Evolutionary conservation across 2,113 vertebrate species (phyloP), one percentile per base, ranked within the genome.

Genomic region (Sisor rabdophorus): DNA sequence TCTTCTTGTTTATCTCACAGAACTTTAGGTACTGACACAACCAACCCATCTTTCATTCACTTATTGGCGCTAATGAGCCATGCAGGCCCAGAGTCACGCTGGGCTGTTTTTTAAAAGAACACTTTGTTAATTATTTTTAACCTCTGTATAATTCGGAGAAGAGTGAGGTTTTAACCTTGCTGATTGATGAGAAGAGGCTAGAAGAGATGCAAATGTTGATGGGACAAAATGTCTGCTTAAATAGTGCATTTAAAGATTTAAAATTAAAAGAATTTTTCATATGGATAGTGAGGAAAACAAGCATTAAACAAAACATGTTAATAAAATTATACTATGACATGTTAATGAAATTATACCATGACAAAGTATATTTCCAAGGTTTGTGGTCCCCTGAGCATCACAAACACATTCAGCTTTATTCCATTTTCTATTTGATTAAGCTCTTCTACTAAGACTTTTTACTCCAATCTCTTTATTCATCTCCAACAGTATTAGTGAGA

Each of bases 1-100:
- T 79, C 72, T 53, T 50, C 73, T 74, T 76, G 78, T 71, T 82
- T 80, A 78, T 72, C 69, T 70, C 53, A 3, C 20, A 36, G 54
- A 79, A 64, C 73, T 72, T 63, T 71, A 65, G 74, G 70, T 52
- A 54, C 56, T 65, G 75, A 53, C 75, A 77, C 63, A 63, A 67
- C 67, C 55, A 77, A 73, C 70, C 75, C 32, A 61, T 19, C 60
- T 28, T 53, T 64, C 26, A 11, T 60, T 61, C 53, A 72, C 55
- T 44, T 61, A 53, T 55, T 16, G 11, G 56, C 68, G 69, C 32
- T 64, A 47, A 82, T 75, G 70, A 72, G 71, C 68, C 77, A 53
- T 73, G 61, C 24, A n/a, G 69, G 56, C 56, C 32, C 48, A 60
- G 63, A 63, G 77, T 79, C 81, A 82, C 70, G 77, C 32, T 30